Evolutionary conservation across 2,797 vertebrate genomes (phyloP), one percentile per base, ranked within the genome.

Genomic region (Xiphorhynchus erythropygius): DNA sequence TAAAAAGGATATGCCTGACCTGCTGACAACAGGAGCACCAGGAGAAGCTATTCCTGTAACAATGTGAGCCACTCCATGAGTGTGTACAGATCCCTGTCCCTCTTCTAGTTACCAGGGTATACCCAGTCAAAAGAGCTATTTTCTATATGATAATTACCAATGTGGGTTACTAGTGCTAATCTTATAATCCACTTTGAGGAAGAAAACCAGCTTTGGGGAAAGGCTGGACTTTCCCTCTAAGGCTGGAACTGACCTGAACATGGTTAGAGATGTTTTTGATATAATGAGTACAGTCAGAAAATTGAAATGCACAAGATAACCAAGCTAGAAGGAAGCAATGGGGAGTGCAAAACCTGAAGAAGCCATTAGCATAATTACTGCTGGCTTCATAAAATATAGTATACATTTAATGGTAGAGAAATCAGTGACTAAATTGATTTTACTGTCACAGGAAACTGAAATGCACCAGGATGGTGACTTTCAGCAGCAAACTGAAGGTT

Each of bases 141-240:
- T 94, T 68, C 42, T 81, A 3, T 25, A 25, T 56, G 53, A 39
- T 78, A 75, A 68, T 84, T 85, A 33, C 64, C 37, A 65, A 11
- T 60, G 56, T 84, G 64, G 42, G 64, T 90, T 86, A 68, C 69
- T 88, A 80, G 74, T 64, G 57, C 41, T 90, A 84, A 93, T 88
- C 46, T 64, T 86, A 65, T 86, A 96, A 95, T 88, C 80, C 84
- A 88, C 30, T 92, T 71, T 82, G 46, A 86, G 62, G 50, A 74
- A 94, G 89, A 83, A 18, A 0, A 7, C 27, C 18, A 50, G 63
- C 75, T 83, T 55, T 55, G 35, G 41, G 70, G 52, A 89, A 77
- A 79, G 50, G n/a, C 18, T 87, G 79, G 70, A 80, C 67, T 94
- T 95, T 87, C 27, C 30, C 24, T 92, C 55, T 77, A 56, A 89